Base-by-base conservation (phyloP, 2,113 vertebrate genomes). In the Ailurus styani region DNA sequence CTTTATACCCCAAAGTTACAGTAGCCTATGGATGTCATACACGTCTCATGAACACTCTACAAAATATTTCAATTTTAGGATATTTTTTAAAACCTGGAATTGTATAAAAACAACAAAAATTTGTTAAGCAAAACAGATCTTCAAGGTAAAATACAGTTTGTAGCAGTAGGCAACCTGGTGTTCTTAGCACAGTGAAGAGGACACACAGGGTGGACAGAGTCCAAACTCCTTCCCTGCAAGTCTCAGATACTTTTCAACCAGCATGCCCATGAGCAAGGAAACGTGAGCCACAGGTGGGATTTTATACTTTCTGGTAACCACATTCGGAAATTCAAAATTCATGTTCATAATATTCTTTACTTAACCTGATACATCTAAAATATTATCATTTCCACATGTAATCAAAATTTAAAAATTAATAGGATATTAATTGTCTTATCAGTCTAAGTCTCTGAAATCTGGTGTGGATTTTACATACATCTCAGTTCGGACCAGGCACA, bases 121-220 rank as follows among this genome's bases (percentile, higher is more conserved):
- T 31, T 79, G 27, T 72, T 60, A 18, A 40, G 20, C 40, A 95
- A 57, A n/a, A n/a, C 64, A 77, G 21, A 20, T 52, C 42, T 73
- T 95, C 21, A 42, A 47, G 42, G 60, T 83, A 75, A 89, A 73
- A 42, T 31, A 50, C 27, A 42, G 15, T 73, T 40, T 10, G 12
- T 72, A 52, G 20, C 29, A 54, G 45, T 52, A 73, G n/a, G 15
- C 37, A 10, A 12, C 45, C 27, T 6, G 55, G 66, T 23, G 64
- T 27, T 45, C 27, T 84, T 42, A 45, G 42, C 11, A 3, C 2
- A 6, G 6, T 17, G 45, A n/a, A 75, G 27, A 52, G 57, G 20
- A 15, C 29, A 8, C 0, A 21, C 15, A 2, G 1, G 11, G 7
- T 29, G 40, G 7, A 13, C 40, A 21, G n/a, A 42, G 7, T 21